Conservation (phyloP, 1,140 invertebrate genomes). For the Trissolcus basalis region DNA sequence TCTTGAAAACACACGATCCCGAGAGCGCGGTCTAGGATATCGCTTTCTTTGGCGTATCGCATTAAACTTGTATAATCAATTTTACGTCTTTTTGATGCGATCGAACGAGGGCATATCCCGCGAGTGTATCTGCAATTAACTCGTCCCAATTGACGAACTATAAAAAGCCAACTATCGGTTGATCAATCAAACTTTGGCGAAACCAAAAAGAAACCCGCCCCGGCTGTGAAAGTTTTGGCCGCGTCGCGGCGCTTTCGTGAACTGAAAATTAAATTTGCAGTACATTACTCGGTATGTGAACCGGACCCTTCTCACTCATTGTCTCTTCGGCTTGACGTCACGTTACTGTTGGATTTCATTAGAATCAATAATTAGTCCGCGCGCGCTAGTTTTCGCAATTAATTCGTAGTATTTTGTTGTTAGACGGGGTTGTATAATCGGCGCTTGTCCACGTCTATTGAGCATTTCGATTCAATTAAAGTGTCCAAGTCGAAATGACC, state of each 20-base stretch:
- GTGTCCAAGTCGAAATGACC: no score
- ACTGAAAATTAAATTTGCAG: constrained; percentile 45
- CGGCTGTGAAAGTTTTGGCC: constrained; percentile 24
- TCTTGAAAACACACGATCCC: constrained; percentile 17
- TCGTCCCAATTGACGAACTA: constrained; percentile 5
- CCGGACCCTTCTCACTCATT: constrained; percentile 54
- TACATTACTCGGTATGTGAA: constrained; percentile 29
- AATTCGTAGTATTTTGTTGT: constrained; percentile 11
- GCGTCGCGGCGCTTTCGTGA: constrained; percentile 23
- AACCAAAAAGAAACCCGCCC: neutral
- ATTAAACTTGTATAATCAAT: constrained; percentile 52
- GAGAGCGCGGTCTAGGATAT: constrained; percentile 2
- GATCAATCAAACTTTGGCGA: constrained; percentile 12
- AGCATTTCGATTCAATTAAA: no score
- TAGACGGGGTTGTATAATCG: neutral
- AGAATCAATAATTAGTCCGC: constrained; percentile 53
- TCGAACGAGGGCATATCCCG: constrained; percentile 3
- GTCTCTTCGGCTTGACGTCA: constrained; percentile 42
- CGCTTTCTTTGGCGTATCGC: constrained; percentile 19
- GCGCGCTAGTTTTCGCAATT: constrained; percentile 11
- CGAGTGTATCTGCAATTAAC: constrained; percentile 5
- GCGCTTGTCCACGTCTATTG: no score
- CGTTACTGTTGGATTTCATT: constrained; percentile 58
- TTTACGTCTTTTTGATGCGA: constrained; percentile 37
- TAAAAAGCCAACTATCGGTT: constrained; percentile 9